phyloP scores from a whole-genome alignment of 2,888 invertebrate species.

The Spisula subtruncata region DNA sequence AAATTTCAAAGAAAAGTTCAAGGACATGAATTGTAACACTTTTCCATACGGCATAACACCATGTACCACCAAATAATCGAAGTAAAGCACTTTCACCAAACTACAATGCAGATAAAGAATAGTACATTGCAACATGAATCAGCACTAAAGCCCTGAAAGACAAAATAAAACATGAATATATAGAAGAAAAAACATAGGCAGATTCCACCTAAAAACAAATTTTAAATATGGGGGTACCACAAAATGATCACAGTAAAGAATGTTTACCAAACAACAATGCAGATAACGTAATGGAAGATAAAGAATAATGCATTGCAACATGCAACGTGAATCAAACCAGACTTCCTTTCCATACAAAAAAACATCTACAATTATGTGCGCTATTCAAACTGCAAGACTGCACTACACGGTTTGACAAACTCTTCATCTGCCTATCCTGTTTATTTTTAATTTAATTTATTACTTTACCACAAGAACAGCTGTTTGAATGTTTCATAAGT shows the following conservation, averaged over 20 bases:
- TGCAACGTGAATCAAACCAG: background rate
- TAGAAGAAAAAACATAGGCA: too few species aligned
- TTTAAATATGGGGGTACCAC: too few species aligned
- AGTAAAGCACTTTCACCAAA: too few species aligned
- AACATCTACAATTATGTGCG: slow-evolving; percentile 4
- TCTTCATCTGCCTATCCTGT: slow-evolving; percentile 3
- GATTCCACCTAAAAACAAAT: background rate
- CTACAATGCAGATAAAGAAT: too few species aligned
- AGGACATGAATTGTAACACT: too few species aligned
- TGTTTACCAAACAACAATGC: background rate
- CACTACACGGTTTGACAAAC: slow-evolving; percentile 8
- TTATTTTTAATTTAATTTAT: slow-evolving; percentile 20
- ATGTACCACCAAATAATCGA: too few species aligned
- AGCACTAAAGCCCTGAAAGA: too few species aligned
- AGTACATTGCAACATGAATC: too few species aligned
- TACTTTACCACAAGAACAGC: slow-evolving; percentile 4
- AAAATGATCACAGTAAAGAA: background rate
- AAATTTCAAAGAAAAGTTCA: too few species aligned
- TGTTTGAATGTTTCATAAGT: slow-evolving; percentile 5
- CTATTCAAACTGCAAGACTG: slow-evolving; percentile 6
- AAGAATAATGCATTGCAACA: slow-evolving; percentile 1
- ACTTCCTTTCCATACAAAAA: background rate
- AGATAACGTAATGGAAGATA: background rate
- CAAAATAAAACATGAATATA: too few species aligned
- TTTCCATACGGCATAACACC: too few species aligned